These are phyloP conservation scores for Shinisaurus crocodilurus DNA, from an alignment of 2,113 vertebrate genomes.

Conservation along the genomic window DNA sequence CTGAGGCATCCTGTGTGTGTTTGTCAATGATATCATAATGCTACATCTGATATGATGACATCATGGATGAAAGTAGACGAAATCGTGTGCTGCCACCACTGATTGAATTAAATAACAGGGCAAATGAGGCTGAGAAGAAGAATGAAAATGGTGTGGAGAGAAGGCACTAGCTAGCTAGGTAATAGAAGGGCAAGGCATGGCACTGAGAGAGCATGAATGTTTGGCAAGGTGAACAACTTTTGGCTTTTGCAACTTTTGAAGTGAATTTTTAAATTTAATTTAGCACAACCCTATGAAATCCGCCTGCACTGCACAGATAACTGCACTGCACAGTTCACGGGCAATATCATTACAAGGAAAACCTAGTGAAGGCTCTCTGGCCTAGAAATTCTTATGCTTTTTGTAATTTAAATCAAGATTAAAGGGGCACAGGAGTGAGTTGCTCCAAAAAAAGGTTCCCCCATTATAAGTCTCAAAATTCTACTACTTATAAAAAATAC, in stretches of 20 bases:
- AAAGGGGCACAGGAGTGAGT: too few relatives aligned
- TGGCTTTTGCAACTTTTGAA: background rate
- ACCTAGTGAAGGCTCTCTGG: background rate
- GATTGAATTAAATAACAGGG: background rate
- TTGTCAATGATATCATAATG: background rate
- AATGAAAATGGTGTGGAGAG: background rate
- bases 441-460: too few relatives aligned
- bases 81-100: too few relatives aligned
- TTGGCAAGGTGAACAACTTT: background rate
- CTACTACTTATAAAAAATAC: too few relatives aligned
- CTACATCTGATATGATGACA: too few relatives aligned
- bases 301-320: background rate
- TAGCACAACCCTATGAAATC: background rate
- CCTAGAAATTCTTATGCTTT: background rate
- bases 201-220: background rate
- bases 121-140: background rate
- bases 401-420: too few relatives aligned
- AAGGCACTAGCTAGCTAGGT: background rate
- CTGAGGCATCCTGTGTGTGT: background rate
- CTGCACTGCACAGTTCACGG: background rate
- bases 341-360: background rate
- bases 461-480: too few relatives aligned
- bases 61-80: too few relatives aligned
- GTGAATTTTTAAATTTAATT: background rate
- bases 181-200: background rate